These are phyloP conservation scores for Oryzias curvinotus DNA, from an alignment of 2,113 vertebrate species.

Conservation along the genomic window DNA sequence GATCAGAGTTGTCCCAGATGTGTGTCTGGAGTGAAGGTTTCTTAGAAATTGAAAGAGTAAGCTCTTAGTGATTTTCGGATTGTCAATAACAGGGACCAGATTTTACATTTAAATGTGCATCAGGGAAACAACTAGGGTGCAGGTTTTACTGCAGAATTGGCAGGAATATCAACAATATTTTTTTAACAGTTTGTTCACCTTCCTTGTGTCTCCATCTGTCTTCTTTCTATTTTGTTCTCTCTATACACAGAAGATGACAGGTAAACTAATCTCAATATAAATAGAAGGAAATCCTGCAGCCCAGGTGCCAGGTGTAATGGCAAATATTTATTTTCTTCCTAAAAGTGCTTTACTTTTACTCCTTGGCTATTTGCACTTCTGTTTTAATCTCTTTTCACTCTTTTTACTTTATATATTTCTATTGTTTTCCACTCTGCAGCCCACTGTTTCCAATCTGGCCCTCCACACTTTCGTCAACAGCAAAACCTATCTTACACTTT, in stretches of 20 bases:
- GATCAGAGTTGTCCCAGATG: conserved; percentile 70
- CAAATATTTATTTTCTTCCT: conserved; percentile 83
- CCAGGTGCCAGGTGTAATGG: conserved; percentile 77
- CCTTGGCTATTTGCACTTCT: conserved; percentile 61
- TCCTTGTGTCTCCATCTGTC: conserved; percentile 43
- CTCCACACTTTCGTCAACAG: conserved; percentile 5
- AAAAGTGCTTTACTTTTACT: conserved; percentile 69
- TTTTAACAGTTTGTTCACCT: conserved; percentile 54
- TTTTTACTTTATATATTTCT: conserved; percentile 24
- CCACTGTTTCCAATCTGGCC: conserved; percentile 28
- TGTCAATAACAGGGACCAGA: conserved; percentile 71
- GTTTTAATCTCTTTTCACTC: conserved; percentile 53
- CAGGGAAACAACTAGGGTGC: conserved; percentile 48
- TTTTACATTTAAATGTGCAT: conserved; percentile 67
- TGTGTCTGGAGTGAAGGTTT: conserved; percentile 52
- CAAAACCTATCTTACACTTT: conserved; percentile 1
- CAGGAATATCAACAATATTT: conserved; percentile 69
- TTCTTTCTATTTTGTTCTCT: conserved; percentile 54
- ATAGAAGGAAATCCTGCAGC: conserved; percentile 79
- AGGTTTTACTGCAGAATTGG: conserved; percentile 61
- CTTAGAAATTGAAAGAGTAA: conserved; percentile 46
- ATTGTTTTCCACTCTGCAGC: conserved; percentile 14
- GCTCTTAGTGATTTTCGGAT: conserved; percentile 15
- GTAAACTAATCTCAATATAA: conserved; percentile 84
- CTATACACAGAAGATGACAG: conserved; percentile 66